Conservation (phyloP, 2,888 invertebrate species). For the Tenodera sinensis region DNA sequence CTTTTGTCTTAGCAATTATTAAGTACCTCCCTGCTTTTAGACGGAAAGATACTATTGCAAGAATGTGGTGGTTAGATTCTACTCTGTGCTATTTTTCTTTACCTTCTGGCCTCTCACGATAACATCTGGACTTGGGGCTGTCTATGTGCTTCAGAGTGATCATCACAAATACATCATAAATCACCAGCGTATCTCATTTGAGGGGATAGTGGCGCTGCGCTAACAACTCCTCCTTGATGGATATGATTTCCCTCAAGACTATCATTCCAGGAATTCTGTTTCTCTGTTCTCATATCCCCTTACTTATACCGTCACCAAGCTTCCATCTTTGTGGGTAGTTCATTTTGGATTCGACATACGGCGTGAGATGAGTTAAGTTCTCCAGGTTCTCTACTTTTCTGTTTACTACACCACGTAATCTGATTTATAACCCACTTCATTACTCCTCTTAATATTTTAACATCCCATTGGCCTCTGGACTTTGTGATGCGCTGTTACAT, state of each 20-base stretch:
- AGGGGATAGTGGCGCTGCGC: too few species aligned
- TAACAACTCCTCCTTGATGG: not conserved
- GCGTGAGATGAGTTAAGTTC: not conserved
- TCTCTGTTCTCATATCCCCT: not conserved
- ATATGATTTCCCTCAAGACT: not conserved
- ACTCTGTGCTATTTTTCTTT: not conserved
- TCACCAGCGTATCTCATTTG: not conserved
- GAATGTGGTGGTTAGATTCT: not conserved
- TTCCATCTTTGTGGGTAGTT: not conserved
- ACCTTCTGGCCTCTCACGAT: not conserved
- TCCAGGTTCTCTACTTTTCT: not conserved
- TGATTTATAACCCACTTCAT: not conserved
- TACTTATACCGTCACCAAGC: not conserved
- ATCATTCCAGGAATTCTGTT: not conserved
- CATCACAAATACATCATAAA: not conserved
- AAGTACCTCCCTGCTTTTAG: too few species aligned
- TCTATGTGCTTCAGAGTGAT: not conserved
- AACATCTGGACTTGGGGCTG: not conserved
- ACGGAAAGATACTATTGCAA: too few species aligned
- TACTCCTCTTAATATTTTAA: too few species aligned
- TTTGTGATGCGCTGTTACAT: too few species aligned
- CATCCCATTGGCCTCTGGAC: too few species aligned
- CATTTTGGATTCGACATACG: not conserved
- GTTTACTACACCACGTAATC: too few species aligned
- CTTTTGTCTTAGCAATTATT: too few species aligned